These are phyloP conservation scores for Diachasma alloeum DNA, from an alignment of 1,140 invertebrate species.

Conservation along the genomic window DNA sequence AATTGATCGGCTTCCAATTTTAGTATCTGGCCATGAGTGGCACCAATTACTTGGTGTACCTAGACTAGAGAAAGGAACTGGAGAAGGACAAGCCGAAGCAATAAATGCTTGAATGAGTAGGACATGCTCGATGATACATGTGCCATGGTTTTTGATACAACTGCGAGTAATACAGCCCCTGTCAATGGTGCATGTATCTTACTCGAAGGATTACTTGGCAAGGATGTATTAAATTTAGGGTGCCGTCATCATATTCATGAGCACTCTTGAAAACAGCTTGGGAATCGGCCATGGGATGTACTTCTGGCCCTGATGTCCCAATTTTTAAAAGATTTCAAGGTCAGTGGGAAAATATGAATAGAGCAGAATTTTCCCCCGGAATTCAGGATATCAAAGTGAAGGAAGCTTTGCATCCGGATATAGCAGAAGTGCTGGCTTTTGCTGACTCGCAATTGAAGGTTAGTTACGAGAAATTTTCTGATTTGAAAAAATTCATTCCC, in stretches of 20 bases:
- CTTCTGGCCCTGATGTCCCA: slow-evolving; percentile 9
- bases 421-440: no score
- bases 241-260: slow-evolving; percentile 47
- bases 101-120: slow-evolving; percentile 17
- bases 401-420: background rate
- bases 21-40: no score
- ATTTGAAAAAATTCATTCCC: no score
- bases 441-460: no score
- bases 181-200: slow-evolving; percentile 28
- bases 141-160: slow-evolving; percentile 26
- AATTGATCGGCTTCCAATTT: no score
- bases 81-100: slow-evolving; percentile 11
- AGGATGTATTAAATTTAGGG: slow-evolving; percentile 29
- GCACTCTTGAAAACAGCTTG: slow-evolving; percentile 29
- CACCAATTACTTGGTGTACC: no score
- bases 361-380: no score
- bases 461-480: no score
- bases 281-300: background rate
- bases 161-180: no score
- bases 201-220: slow-evolving; percentile 26
- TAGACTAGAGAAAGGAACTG: slow-evolving; percentile 19
- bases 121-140: background rate
- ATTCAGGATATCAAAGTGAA: background rate
- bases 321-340: slow-evolving; percentile 22
- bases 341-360: slow-evolving; percentile 21